phyloP scores from a whole-genome alignment of 2,888 invertebrate species.

The Thecocarcelia acutangulata region DNA sequence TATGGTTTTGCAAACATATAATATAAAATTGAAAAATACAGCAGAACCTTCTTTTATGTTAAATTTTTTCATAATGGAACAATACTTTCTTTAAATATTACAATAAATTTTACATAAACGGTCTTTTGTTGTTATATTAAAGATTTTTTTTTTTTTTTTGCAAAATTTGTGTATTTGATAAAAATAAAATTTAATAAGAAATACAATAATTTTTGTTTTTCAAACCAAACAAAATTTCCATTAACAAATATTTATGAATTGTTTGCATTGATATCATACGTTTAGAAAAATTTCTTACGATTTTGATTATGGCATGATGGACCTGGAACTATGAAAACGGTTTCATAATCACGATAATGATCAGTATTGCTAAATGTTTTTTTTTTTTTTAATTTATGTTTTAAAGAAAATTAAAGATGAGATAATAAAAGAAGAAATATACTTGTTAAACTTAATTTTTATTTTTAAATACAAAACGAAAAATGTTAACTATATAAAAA shows the following conservation, averaged over 20 bases:
- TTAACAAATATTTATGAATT: background rate
- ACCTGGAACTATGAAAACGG: conserved; percentile 88
- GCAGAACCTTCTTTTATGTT: too few relatives aligned
- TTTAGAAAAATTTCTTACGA: conserved; percentile 82
- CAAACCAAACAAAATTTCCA: background rate
- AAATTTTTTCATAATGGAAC: too few relatives aligned
- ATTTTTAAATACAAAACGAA: conserved; percentile 6
- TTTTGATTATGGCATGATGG: conserved; percentile 85
- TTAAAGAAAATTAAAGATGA: conserved; percentile 20
- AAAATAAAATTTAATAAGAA: background rate
- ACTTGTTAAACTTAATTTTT: conserved; percentile 29
- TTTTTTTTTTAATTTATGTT: conserved; percentile 9
- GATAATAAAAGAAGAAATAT: conserved; percentile 40
- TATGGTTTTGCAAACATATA: too few relatives aligned
- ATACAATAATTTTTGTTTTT: background rate
- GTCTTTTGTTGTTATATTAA: too few relatives aligned
- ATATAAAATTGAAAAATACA: too few relatives aligned
- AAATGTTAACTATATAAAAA: too few relatives aligned
- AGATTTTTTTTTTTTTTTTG: background rate
- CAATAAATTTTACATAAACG: too few relatives aligned
- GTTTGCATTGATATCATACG: conserved; percentile 9
- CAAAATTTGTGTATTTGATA: background rate
- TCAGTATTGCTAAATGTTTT: conserved; percentile 82
- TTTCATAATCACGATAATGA: conserved; percentile 88
- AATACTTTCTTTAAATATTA: too few relatives aligned